A percentile compares a stretch with the other conserved stretches of the same genome.
Conservation (phyloP, 2,113 vertebrate species). For the Crotalus tigris region DNA sequence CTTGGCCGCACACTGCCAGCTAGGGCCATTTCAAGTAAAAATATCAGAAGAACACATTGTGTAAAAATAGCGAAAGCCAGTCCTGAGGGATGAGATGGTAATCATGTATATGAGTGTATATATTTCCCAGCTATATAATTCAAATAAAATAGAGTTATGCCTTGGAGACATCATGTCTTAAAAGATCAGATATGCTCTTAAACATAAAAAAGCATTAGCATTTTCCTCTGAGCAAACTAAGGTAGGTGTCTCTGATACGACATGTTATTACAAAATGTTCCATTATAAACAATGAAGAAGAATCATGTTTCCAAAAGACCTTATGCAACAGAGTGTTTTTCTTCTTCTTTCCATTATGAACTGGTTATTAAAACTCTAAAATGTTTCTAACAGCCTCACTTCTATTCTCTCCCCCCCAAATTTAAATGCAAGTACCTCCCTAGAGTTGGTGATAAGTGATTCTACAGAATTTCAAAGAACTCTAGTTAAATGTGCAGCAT, state of each 20-base stretch:
- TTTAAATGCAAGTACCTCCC: background rate
- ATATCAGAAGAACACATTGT: background rate
- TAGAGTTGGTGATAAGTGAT: background rate
- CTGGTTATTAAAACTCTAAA: background rate
- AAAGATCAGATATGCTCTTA: slow-evolving; percentile 28
- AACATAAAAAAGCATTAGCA: slow-evolving; percentile 17
- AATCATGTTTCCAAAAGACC: slow-evolving; percentile 25
- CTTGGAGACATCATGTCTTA: background rate
- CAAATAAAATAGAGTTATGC: slow-evolving; percentile 28
- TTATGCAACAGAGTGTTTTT: slow-evolving; percentile 11
- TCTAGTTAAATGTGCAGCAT: background rate
- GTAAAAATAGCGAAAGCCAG: background rate
- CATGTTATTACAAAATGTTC: background rate
- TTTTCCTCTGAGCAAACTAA: slow-evolving; percentile 35
- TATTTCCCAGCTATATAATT: background rate
- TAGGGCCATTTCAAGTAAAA: background rate
- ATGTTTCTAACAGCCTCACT: background rate
- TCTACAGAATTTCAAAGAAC: background rate
- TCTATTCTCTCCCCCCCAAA: background rate
- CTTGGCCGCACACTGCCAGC: background rate
- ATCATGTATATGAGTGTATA: background rate
- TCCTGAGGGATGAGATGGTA: background rate
- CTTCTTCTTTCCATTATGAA: slow-evolving; percentile 4
- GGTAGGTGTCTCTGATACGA: slow-evolving; percentile 2
- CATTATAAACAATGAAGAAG: background rate